Evolutionary conservation across 1,140 invertebrate species (phyloP).

Genomic region (Neodiprion lecontei): DNA sequence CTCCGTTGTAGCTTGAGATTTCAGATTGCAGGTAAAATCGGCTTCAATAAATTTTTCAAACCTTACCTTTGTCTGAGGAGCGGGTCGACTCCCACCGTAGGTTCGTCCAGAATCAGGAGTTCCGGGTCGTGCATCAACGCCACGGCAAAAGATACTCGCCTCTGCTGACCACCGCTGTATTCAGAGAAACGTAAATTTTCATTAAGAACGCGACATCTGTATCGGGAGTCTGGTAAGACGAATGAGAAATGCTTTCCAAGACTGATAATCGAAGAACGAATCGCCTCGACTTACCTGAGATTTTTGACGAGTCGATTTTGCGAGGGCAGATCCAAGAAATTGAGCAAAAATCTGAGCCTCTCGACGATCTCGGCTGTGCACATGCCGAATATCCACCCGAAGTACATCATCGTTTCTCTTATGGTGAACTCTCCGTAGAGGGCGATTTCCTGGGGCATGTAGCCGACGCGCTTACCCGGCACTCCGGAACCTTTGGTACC

Average conservation of each 20-base stretch:
- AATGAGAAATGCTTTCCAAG: neutral
- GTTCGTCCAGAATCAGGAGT: slow-evolving; percentile 92
- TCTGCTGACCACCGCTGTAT: slow-evolving; percentile 88
- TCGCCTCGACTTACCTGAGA: slow-evolving; percentile 69
- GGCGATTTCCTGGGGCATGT: slow-evolving; percentile 91
- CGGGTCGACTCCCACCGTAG: slow-evolving; percentile 93
- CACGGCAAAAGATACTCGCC: slow-evolving; percentile 90
- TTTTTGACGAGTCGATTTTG: slow-evolving; percentile 87
- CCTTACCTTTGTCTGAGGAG: slow-evolving; percentile 78
- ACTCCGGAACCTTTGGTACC: slow-evolving; percentile 83
- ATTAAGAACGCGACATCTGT: neutral
- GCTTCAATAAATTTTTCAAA: neutral
- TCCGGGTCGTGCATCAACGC: slow-evolving; percentile 93
- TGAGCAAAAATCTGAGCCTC: slow-evolving; percentile 85
- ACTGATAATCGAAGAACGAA: neutral
- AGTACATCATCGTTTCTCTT: slow-evolving; percentile 93
- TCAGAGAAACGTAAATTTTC: slow-evolving; percentile 26
- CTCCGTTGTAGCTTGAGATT: neutral
- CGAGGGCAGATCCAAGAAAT: slow-evolving; percentile 88
- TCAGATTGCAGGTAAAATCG: neutral
- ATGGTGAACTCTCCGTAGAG: slow-evolving; percentile 95
- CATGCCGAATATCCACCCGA: slow-evolving; percentile 96
- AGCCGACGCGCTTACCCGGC: slow-evolving; percentile 85
- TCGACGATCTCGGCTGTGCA: slow-evolving; percentile 78
- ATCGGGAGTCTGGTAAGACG: neutral